A percentile compares a stretch with the other conserved stretches of the same genome.
These are phyloP conservation scores for Pterophyllum scalare DNA, from an alignment of 2,113 vertebrate genomes.

Conservation along the genomic window DNA sequence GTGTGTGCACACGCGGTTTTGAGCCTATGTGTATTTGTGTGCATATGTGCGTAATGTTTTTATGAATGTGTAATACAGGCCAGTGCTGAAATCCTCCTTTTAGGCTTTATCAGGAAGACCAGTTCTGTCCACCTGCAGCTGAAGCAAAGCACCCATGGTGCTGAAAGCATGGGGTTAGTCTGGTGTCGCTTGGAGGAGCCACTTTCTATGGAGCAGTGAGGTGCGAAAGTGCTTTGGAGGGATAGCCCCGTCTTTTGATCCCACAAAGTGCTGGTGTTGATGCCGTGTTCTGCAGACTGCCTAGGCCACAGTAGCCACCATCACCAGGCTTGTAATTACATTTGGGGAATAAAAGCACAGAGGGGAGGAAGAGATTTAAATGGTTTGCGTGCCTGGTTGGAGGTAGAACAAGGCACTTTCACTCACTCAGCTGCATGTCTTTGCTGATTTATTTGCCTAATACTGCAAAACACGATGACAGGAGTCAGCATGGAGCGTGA, in stretches of 20 bases:
- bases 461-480: slow-evolving; percentile 27
- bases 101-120: slow-evolving; percentile 66
- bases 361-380: slow-evolving; percentile 70
- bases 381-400: slow-evolving; percentile 55
- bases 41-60: slow-evolving; percentile 57
- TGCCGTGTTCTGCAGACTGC: slow-evolving; percentile 56
- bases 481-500: slow-evolving; percentile 19
- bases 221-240: slow-evolving; percentile 41
- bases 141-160: slow-evolving; percentile 39
- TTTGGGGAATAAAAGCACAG: slow-evolving; percentile 70
- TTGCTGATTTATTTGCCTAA: slow-evolving; percentile 57
- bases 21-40: slow-evolving; percentile 7
- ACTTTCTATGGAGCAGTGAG: slow-evolving; percentile 55
- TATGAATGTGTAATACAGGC: slow-evolving; percentile 55
- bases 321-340: slow-evolving; percentile 76
- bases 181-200: slow-evolving; percentile 27
- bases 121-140: slow-evolving; percentile 55
- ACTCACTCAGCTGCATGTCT: slow-evolving; percentile 45
- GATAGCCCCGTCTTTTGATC: slow-evolving; percentile 37
- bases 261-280: slow-evolving; percentile 51
- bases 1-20: slow-evolving; percentile 20
- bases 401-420: slow-evolving; percentile 44
- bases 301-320: slow-evolving; percentile 55
- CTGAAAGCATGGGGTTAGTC: slow-evolving; percentile 54
- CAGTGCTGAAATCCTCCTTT: slow-evolving; percentile 57